These are phyloP conservation scores for Oplegnathus fasciatus DNA, from an alignment of 2,113 vertebrate genomes.

Conservation along the genomic window DNA sequence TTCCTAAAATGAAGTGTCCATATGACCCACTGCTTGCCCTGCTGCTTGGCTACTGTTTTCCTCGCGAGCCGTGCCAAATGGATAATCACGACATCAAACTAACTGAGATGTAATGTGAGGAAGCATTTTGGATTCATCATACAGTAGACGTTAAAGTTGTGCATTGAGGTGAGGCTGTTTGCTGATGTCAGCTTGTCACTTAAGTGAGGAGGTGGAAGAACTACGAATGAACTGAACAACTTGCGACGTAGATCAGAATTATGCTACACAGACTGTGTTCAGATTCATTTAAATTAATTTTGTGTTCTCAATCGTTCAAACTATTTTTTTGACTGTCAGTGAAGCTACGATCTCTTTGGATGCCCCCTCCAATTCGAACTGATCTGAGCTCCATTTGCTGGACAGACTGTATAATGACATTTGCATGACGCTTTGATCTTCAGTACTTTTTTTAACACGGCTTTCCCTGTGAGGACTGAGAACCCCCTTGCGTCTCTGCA, in stretches of 20 bases:
- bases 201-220: background rate
- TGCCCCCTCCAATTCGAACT: background rate
- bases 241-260: too few relatives aligned
- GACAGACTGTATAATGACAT: slow-evolving; percentile 5
- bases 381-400: background rate
- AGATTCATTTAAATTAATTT: background rate
- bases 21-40: too few relatives aligned
- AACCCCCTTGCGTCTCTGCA: background rate
- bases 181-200: background rate
- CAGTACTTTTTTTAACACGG: background rate
- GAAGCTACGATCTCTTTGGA: background rate
- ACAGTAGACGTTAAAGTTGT: background rate
- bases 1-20: too few relatives aligned
- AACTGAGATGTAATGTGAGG: too few relatives aligned
- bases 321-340: background rate
- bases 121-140: background rate
- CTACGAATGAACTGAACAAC: background rate
- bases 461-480: background rate
- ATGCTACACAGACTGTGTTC: background rate
- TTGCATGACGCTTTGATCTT: slow-evolving; percentile 35
- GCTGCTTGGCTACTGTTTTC: too few relatives aligned
- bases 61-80: too few relatives aligned
- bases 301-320: background rate
- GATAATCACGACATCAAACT: too few relatives aligned
- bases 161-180: background rate